phyloP scores from a whole-genome alignment of 2,888 invertebrate species.

The Parthenolecanium corni region DNA sequence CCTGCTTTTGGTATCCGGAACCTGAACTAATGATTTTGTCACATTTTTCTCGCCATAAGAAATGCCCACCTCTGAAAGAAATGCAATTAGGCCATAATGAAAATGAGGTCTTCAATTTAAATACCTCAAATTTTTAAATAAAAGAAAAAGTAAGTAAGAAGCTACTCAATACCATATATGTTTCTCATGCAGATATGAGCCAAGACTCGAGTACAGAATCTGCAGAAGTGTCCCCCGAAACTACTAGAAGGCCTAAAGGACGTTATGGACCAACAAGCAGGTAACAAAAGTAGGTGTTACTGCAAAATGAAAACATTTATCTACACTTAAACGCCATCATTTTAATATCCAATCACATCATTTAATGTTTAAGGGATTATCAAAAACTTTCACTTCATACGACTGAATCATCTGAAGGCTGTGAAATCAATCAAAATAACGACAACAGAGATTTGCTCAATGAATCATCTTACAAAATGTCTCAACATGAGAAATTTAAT shows the following conservation, averaged over 20 bases:
- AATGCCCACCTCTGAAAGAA: too few relatives aligned
- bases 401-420: constrained; percentile 8
- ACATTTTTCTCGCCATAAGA: too few relatives aligned
- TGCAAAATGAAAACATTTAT: neutral
- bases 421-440: constrained; percentile 8
- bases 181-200: constrained; percentile 5
- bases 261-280: constrained; percentile 23
- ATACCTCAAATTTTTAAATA: too few relatives aligned
- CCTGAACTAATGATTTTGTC: too few relatives aligned
- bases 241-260: constrained; percentile 19
- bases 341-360: neutral
- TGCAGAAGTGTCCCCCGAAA: constrained; percentile 27
- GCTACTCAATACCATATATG: too few relatives aligned
- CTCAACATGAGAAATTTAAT: constrained; percentile 27
- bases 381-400: neutral
- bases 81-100: too few relatives aligned
- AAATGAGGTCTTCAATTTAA: too few relatives aligned
- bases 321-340: neutral
- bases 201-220: constrained; percentile 29
- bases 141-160: too few relatives aligned
- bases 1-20: too few relatives aligned
- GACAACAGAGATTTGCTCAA: neutral
- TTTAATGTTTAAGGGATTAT: constrained; percentile 7
- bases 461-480: constrained; percentile 14
- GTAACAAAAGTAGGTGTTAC: constrained; percentile 28